Evolutionary conservation across 30 jellyfish, hydroid and myxozoan genomes (phyloP), one percentile per base, ranked within the genome.

Genomic region (Mastigias papua): DNA sequence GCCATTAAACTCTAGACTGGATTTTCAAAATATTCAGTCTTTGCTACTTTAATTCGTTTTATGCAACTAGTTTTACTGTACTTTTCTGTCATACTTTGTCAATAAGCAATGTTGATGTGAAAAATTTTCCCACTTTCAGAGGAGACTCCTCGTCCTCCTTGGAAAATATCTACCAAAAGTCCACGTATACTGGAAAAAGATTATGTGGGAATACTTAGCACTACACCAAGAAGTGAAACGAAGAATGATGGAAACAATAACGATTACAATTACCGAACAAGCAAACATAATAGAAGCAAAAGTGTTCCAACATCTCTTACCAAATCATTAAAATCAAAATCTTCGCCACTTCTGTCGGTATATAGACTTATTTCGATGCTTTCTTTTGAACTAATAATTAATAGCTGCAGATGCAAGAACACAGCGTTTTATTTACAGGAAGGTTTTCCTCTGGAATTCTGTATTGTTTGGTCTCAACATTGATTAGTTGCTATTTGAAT

Each of bases 181-280:
- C 95, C 95, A n/a, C 86, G 90, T 21, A 48, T 87, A 7, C 61
- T 87, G 34, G 90, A 87, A 31, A 87, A 66, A 32, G 95, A 87
- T 15, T 50, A 46, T 34, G 70, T 76, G 25, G 34, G 86, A 42
- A 76, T 64, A 34, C 86, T 87, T 16, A 54, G 72, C 22, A 73
- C 20, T 19, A 23, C 67, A 7, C 72, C 82, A 27, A 34, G 74
- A 25, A 54, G 29, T 21, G 22, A 65, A 32, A 72, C 35, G 10
- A 72, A 50, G 29, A 20, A 31, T 67, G 51, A 68, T 3, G 88
- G 69, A 35, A 58, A 26, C 19, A 50, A 79, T 49, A 46, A 28
- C 22, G 58, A 78, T 57, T 31, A 49, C 20, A 78, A 71, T 34
- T 28, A 1, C 1, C 62, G 61, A 35, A 26, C 31, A 20, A 85